A percentile compares a stretch with the other conserved stretches of the same genome.
These are phyloP conservation scores for Augiades crinisus DNA, from an alignment of 2,888 invertebrate genomes.

Conservation along the genomic window DNA sequence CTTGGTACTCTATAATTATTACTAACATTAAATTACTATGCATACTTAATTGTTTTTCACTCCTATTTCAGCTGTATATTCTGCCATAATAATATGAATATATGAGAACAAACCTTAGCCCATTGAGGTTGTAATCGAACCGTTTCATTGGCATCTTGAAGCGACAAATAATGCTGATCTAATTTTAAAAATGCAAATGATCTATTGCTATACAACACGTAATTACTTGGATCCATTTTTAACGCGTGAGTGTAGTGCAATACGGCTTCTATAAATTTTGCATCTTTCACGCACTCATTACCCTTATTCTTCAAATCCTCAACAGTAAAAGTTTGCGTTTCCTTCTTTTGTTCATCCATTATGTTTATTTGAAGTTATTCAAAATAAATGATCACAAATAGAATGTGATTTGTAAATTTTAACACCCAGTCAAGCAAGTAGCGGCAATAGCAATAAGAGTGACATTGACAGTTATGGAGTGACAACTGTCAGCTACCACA, in stretches of 20 bases:
- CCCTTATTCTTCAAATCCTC: constrained; percentile 87
- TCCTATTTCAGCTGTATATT: no score
- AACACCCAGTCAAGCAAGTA: neutral
- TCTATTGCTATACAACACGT: constrained; percentile 88
- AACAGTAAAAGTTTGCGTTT: constrained; percentile 48
- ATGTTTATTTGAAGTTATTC: neutral
- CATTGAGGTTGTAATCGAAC: constrained; percentile 88
- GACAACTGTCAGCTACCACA: no score
- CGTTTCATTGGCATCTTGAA: constrained; percentile 89
- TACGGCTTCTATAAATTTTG: constrained; percentile 88
- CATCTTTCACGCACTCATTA: constrained; percentile 87
- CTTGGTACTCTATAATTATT: no score
- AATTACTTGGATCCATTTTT: constrained; percentile 86
- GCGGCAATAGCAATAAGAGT: no score
- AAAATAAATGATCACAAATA: no score
- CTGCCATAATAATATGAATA: no score
- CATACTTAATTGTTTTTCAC: no score
- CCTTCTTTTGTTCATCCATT: constrained; percentile 52
- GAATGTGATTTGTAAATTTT: no score
- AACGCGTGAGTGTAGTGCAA: constrained; percentile 90
- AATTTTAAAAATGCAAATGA: constrained; percentile 90
- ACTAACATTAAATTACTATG: no score
- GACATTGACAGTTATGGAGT: no score
- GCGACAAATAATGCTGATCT: constrained; percentile 87
- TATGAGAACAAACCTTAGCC: constrained; percentile 83